Base-by-base conservation (phyloP, 2,888 invertebrate species). In the Drosophila ezoana region DNA sequence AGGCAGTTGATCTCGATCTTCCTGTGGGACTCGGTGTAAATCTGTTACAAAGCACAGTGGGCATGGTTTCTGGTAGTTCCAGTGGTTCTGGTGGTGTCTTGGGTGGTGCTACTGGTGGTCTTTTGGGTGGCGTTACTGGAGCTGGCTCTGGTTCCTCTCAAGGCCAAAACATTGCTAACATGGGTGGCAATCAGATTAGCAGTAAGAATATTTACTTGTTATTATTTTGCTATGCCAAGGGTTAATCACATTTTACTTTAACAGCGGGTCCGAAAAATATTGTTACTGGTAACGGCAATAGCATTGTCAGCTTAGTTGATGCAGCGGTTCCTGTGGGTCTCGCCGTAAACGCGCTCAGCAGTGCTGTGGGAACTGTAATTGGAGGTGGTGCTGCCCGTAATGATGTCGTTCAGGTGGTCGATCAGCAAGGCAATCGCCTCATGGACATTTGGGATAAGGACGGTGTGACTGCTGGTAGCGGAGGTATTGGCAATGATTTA, bases 381-480 rank as follows among this genome's bases (percentile, higher is more conserved):
- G 47, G 56, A 3, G 40, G 52, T 10, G 20, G 44, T 13, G 53
- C 40, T 1, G 20, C 54, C 10, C 32, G 41, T 28, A 16, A 35
- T 4, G 43, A 56, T 5, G 38, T 43, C 1, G 59, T 76, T 8
- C 44, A 72, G n/a, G 76, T 75, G 35, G 57, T 75, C 9, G 60
- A 72, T 37, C 28, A n/a, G 0, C 9, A 76, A 0, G 76, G 72
- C 3, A 60, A 76, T n/a, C 14, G 45, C 0, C 47, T 75, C 3
- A 60, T 76, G 76, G 38, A 51, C 2, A 67, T 75, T 13, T 45
- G 11, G 45, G 72, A 75, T 9, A 49, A 67, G 14, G 35, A 38
- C 0, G 59, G 28, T 0, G 33, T 44, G 6, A 54, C 54, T 3
- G 18, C 28, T 4, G 11, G 37, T 0, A 16, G 38, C 14, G 61